Evolutionary conservation across 1,140 invertebrate species (phyloP).

Genomic region (Euwallacea fornicatus): DNA sequence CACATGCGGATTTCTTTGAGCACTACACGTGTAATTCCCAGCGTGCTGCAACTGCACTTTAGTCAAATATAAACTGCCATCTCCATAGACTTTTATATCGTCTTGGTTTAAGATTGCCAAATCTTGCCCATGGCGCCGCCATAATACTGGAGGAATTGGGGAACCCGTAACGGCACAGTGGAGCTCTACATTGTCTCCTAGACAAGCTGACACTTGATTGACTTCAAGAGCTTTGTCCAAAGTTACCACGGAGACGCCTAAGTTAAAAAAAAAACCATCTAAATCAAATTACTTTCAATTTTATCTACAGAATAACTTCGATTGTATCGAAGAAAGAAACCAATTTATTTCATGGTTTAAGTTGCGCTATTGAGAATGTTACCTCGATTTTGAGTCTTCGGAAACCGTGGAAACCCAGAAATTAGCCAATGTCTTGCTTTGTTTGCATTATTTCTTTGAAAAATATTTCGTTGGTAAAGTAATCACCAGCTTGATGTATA

Average conservation of each 20-base stretch:
- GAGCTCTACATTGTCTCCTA: slow-evolving; percentile 79
- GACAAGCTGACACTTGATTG: slow-evolving; percentile 67
- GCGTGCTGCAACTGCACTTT: slow-evolving; percentile 74
- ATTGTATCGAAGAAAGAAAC: not conserved
- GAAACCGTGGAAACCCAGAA: too few species aligned
- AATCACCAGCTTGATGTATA: too few species aligned
- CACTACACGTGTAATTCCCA: slow-evolving; percentile 81
- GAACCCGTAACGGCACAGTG: slow-evolving; percentile 76
- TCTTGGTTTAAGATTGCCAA: slow-evolving; percentile 66
- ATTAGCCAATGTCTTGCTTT: too few species aligned
- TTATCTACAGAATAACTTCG: not conserved
- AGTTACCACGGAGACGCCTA: slow-evolving; percentile 72
- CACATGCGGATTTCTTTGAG: slow-evolving; percentile 71
- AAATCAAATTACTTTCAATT: not conserved
- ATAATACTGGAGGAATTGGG: slow-evolving; percentile 71
- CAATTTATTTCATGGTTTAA: too few species aligned
- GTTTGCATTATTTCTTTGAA: too few species aligned
- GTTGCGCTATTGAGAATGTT: too few species aligned
- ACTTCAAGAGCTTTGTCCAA: slow-evolving; percentile 74
- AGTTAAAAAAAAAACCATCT: not conserved
- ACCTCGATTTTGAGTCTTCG: too few species aligned
- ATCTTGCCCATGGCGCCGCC: slow-evolving; percentile 71
- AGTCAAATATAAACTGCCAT: slow-evolving; percentile 76
- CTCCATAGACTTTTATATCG: slow-evolving; percentile 69
- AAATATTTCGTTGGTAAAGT: too few species aligned